phyloP scores from a whole-genome alignment of 1,140 invertebrate species.

The Doryteuthis pealeii region DNA sequence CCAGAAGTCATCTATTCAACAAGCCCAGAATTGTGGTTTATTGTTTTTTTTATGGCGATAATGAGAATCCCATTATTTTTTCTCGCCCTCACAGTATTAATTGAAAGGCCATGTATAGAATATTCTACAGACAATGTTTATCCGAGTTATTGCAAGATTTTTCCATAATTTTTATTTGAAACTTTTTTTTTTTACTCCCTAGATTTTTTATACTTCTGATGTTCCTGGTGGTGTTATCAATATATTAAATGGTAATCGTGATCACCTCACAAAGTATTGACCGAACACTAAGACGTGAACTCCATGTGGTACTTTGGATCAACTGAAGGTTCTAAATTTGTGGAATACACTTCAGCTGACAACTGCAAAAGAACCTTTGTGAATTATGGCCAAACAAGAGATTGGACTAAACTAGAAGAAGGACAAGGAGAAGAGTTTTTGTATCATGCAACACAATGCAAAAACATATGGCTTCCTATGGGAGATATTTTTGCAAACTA shows the following conservation, averaged over 20 bases:
- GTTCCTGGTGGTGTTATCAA: slow-evolving; percentile 63
- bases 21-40: too few relatives aligned
- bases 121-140: too few relatives aligned
- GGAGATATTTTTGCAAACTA: slow-evolving; percentile 65
- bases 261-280: slow-evolving; percentile 60
- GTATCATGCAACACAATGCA: slow-evolving; percentile 59
- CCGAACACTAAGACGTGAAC: slow-evolving; percentile 62
- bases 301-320: slow-evolving; percentile 61
- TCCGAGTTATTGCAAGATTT: too few relatives aligned
- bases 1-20: too few relatives aligned
- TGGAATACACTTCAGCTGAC: slow-evolving; percentile 57
- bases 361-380: slow-evolving; percentile 63
- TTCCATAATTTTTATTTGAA: too few relatives aligned
- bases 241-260: slow-evolving; percentile 61
- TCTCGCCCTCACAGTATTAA: too few relatives aligned
- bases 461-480: slow-evolving; percentile 64
- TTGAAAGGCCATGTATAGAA: too few relatives aligned
- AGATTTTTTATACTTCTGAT: slow-evolving; percentile 64
- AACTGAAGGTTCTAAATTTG: slow-evolving; percentile 58
- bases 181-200: too few relatives aligned
- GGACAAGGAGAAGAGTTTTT: slow-evolving; percentile 61
- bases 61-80: too few relatives aligned
- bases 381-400: slow-evolving; percentile 51
- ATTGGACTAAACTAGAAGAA: slow-evolving; percentile 51
- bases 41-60: too few relatives aligned